A percentile compares a stretch with the other conserved stretches of the same genome.
phyloP scores from a whole-genome alignment of 2,888 invertebrate genomes.

The Eupithecia subumbrata region DNA sequence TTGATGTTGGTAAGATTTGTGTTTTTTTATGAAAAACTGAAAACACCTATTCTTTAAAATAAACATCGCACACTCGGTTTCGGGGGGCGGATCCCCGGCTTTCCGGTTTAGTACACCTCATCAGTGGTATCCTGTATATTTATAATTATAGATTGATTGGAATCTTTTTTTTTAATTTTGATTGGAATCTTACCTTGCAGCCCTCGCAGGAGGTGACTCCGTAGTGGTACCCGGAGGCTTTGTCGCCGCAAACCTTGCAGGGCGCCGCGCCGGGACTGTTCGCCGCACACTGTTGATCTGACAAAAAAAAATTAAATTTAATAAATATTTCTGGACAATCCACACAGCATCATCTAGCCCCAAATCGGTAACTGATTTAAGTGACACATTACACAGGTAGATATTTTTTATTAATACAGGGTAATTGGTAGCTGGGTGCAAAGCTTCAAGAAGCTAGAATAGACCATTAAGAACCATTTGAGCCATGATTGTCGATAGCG shows the following conservation, averaged over 20 bases:
- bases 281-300: slow-evolving; percentile 83
- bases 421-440: too few species aligned
- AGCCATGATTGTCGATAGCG: too few species aligned
- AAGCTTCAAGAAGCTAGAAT: too few species aligned
- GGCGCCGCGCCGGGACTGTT: slow-evolving; percentile 94
- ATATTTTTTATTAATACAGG: neutral
- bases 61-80: too few species aligned
- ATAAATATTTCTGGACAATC: neutral
- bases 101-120: too few species aligned
- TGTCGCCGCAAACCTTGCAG: slow-evolving; percentile 98
- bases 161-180: too few species aligned
- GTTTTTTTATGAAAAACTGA: too few species aligned
- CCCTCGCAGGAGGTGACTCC: slow-evolving; percentile 99
- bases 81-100: too few species aligned
- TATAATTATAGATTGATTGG: neutral
- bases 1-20: too few species aligned
- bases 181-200: slow-evolving; percentile 95
- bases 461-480: too few species aligned
- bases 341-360: neutral
- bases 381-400: neutral
- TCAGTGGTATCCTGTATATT: too few species aligned
- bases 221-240: slow-evolving; percentile 98
- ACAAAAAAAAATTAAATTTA: neutral
- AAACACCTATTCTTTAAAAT: too few species aligned
- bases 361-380: neutral